phyloP scores from a whole-genome alignment of 2,888 invertebrate genomes.

The Plagodis pulveraria region DNA sequence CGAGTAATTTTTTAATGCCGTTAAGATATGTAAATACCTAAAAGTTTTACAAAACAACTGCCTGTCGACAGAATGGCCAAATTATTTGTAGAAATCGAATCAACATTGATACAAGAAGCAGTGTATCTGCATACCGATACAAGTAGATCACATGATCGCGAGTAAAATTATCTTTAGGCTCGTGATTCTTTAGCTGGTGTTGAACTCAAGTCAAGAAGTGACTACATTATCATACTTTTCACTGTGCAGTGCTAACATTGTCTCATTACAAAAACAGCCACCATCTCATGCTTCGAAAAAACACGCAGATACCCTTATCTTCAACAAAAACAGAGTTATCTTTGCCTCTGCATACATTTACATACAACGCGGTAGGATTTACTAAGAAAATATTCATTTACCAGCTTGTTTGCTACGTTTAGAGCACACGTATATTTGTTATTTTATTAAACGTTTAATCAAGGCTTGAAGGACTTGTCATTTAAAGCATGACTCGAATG shows the following conservation, averaged over 20 bases:
- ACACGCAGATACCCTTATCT: slow-evolving; percentile 19
- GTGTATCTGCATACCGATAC: too few relatives aligned
- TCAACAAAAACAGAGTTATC: slow-evolving; percentile 23
- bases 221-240: neutral
- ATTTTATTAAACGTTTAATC: slow-evolving; percentile 6
- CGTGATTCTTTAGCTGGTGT: slow-evolving; percentile 8
- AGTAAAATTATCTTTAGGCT: neutral
- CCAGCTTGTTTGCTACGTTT: neutral
- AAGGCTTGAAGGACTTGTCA: slow-evolving; percentile 5
- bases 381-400: slow-evolving; percentile 3
- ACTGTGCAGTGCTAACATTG: neutral
- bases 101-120: too few relatives aligned
- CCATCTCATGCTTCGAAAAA: slow-evolving; percentile 4
- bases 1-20: too few relatives aligned
- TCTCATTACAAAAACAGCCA: too few relatives aligned
- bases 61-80: neutral
- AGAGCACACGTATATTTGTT: neutral
- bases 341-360: slow-evolving; percentile 4
- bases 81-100: too few relatives aligned
- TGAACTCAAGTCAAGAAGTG: neutral
- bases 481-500: slow-evolving; percentile 5
- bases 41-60: too few relatives aligned
- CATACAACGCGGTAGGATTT: slow-evolving; percentile 3
- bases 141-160: neutral
- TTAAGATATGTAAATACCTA: too few relatives aligned